phyloP scores from a whole-genome alignment of 2,888 invertebrate species.

The Beris morrisii region DNA sequence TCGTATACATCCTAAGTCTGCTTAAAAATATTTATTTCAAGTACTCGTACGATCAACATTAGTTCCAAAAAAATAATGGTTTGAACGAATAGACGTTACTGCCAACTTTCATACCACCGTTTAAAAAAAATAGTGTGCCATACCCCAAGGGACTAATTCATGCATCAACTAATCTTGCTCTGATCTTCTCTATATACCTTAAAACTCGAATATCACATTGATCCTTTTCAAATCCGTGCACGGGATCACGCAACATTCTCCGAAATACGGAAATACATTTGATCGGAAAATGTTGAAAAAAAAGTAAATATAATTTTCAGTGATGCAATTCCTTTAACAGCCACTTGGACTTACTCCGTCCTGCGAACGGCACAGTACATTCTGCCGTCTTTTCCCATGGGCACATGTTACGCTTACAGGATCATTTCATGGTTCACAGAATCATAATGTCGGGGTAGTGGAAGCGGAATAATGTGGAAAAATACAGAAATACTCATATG shows the following conservation, averaged over 20 bases:
- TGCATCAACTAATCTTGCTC: constrained; percentile 6
- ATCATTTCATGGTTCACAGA: constrained; percentile 38
- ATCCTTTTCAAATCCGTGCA: background rate
- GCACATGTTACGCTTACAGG: constrained; percentile 33
- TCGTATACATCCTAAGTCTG: too few species aligned
- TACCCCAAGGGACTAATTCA: constrained; percentile 16
- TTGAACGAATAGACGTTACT: too few species aligned
- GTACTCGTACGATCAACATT: too few species aligned
- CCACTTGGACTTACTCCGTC: constrained; percentile 3
- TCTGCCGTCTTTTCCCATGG: constrained; percentile 22
- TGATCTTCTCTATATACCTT: background rate
- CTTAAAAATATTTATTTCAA: too few species aligned
- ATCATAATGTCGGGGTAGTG: constrained; percentile 30
- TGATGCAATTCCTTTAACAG: constrained; percentile 25
- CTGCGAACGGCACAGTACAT: background rate
- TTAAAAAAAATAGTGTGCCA: background rate
- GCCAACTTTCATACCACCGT: too few species aligned
- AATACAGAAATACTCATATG: background rate
- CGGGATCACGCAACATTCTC: constrained; percentile 3
- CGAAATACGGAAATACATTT: constrained; percentile 25
- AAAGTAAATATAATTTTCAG: constrained; percentile 25
- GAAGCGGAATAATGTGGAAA: background rate
- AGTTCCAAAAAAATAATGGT: too few species aligned
- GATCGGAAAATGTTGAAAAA: background rate
- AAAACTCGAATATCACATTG: background rate